Percentiles rank a stretch among this genome's conserved stretches.
Conservation (phyloP, 2,888 invertebrate species). For the Patella depressa region DNA sequence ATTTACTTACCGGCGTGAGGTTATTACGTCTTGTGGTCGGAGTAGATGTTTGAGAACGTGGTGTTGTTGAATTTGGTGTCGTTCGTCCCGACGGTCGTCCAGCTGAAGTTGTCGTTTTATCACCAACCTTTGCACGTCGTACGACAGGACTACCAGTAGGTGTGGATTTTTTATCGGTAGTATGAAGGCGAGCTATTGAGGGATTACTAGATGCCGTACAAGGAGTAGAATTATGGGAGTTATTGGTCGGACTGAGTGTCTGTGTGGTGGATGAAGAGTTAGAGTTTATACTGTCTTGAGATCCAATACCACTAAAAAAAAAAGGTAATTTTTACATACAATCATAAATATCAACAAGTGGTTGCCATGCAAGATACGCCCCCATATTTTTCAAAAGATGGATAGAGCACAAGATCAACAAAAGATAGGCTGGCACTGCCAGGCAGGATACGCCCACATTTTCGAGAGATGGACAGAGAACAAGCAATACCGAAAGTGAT, state of each 20-base stretch:
- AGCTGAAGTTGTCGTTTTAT: slow-evolving; percentile 15
- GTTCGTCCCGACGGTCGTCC: not conserved
- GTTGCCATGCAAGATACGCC: too few relatives aligned
- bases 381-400: too few relatives aligned
- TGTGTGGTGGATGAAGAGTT: slow-evolving; percentile 20
- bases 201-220: slow-evolving; percentile 30
- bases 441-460: too few relatives aligned
- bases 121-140: slow-evolving; percentile 31
- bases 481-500: too few relatives aligned
- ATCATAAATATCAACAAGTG: too few relatives aligned
- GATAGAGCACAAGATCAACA: too few relatives aligned
- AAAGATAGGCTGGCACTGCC: too few relatives aligned
- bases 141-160: slow-evolving; percentile 34
- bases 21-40: slow-evolving; percentile 39
- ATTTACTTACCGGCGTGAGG: slow-evolving; percentile 42
- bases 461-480: too few relatives aligned
- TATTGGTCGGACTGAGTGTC: slow-evolving; percentile 25
- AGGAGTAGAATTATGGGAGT: slow-evolving; percentile 15
- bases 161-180: slow-evolving; percentile 19
- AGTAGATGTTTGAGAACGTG: slow-evolving; percentile 5
- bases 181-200: slow-evolving; percentile 24
- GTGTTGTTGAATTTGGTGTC: slow-evolving; percentile 2
- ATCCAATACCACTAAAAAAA: slow-evolving; percentile 29
- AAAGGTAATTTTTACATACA: not conserved
- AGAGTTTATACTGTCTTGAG: slow-evolving; percentile 17